These are phyloP conservation scores for Hemaris fuciformis DNA, from an alignment of 2,888 invertebrate species.

Conservation along the genomic window DNA sequence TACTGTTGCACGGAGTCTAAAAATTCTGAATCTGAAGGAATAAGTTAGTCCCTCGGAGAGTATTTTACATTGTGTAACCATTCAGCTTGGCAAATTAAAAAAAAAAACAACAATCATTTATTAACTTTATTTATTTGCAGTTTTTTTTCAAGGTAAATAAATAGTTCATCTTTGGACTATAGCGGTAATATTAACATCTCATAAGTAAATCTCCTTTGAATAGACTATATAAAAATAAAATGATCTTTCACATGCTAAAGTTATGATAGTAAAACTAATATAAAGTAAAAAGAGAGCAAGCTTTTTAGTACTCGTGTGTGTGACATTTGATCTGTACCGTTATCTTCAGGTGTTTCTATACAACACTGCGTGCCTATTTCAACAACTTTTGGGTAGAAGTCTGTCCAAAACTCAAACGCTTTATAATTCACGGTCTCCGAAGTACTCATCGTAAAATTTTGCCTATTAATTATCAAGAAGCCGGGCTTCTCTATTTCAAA, in stretches of 20 bases:
- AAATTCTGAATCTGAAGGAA: no score
- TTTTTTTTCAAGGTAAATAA: constrained; percentile 11
- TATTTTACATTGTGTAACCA: no score
- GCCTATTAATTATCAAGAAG: constrained; percentile 87
- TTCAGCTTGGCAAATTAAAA: no score
- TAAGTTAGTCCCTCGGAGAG: no score
- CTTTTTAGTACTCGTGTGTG: constrained; percentile 41
- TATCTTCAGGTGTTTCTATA: constrained; percentile 78
- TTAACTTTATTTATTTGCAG: constrained; percentile 5
- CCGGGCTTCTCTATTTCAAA: constrained; percentile 85
- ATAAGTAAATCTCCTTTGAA: constrained; percentile 57
- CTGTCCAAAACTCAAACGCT: constrained; percentile 91
- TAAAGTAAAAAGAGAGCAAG: constrained; percentile 47
- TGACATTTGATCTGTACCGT: constrained; percentile 49
- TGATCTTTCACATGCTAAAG: constrained; percentile 29
- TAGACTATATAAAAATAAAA: constrained; percentile 75
- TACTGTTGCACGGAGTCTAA: no score
- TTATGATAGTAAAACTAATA: constrained; percentile 55
- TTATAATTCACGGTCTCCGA: constrained; percentile 86
- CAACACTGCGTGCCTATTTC: constrained; percentile 89
- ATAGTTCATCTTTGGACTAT: constrained; percentile 11
- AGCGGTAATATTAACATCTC: constrained; percentile 7
- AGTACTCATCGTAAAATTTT: constrained; percentile 88
- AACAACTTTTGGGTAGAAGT: constrained; percentile 89
- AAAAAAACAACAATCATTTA: background rate